phyloP scores from a whole-genome alignment of 2,888 invertebrate genomes.

The Phalera bucephala region DNA sequence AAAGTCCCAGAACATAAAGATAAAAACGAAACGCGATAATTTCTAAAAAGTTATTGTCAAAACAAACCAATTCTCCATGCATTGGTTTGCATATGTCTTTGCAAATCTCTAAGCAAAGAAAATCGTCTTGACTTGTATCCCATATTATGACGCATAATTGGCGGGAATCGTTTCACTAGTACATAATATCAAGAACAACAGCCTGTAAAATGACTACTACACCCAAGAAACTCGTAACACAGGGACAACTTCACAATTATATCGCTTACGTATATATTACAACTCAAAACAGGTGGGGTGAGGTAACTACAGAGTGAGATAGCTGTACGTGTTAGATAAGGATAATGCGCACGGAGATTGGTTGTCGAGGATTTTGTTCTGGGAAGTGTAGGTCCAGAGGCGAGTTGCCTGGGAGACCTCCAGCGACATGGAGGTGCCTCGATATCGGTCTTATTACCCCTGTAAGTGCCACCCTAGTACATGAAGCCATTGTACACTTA shows the following conservation, averaged over 20 bases:
- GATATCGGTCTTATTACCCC: constrained; percentile 76
- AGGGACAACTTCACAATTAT: constrained; percentile 50
- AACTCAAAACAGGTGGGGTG: constrained; percentile 56
- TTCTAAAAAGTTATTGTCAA: no score
- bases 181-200: no score
- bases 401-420: constrained; percentile 79
- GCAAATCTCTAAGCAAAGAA: no score
- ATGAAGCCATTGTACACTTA: constrained; percentile 1
- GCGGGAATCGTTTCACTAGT: no score
- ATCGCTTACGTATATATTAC: constrained; percentile 51
- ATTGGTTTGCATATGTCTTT: no score
- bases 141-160: no score
- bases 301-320: constrained; percentile 26
- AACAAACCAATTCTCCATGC: no score
- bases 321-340: constrained; percentile 24
- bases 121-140: no score
- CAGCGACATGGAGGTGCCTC: constrained; percentile 78
- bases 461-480: constrained; percentile 58
- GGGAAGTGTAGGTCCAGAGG: constrained; percentile 44
- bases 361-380: constrained; percentile 41
- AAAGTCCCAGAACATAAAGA: no score
- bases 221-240: constrained; percentile 26
- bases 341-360: constrained; percentile 26
- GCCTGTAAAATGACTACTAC: constrained; percentile 30
- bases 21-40: no score